Percentiles rank a stretch among this genome's conserved stretches.
These are phyloP conservation scores for Calcarius lapponicus DNA, from an alignment of 2,797 vertebrate species.

Conservation along the genomic window DNA sequence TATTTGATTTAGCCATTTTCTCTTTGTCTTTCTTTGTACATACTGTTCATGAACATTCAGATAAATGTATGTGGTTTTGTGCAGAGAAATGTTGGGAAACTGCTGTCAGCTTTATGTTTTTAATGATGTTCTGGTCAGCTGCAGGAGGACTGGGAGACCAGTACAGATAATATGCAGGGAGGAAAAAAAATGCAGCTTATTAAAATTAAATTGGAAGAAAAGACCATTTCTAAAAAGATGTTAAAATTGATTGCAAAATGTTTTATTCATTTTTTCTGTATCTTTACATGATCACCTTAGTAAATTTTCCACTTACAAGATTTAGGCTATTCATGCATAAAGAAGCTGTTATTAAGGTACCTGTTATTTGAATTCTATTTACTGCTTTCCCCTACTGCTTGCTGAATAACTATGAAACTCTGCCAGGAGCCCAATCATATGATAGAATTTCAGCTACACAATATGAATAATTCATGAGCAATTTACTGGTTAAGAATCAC, in stretches of 20 bases:
- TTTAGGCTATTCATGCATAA: background rate
- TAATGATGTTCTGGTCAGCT: conserved; percentile 6
- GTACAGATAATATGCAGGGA: background rate
- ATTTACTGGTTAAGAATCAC: background rate
- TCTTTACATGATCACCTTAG: background rate
- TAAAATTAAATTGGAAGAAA: background rate
- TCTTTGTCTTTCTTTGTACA: conserved; percentile 31
- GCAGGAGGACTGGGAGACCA: conserved; percentile 6
- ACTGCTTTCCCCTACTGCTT: background rate
- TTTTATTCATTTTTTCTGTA: conserved; percentile 6
- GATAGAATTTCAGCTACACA: background rate
- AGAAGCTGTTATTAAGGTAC: background rate
- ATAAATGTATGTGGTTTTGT: conserved; percentile 46
- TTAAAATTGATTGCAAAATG: background rate
- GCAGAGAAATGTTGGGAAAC: conserved; percentile 13
- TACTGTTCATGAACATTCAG: conserved; percentile 68
- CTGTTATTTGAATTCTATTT: conserved; percentile 3
- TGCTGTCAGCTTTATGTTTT: conserved; percentile 31
- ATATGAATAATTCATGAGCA: background rate
- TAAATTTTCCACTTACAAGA: background rate
- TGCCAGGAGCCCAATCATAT: background rate
- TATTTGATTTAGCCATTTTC: conserved; percentile 44
- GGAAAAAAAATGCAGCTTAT: background rate
- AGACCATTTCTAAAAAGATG: background rate
- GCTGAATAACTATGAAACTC: background rate